Evolutionary conservation across 1,140 invertebrate genomes (phyloP).

Genomic region (Anastrepha obliqua): DNA sequence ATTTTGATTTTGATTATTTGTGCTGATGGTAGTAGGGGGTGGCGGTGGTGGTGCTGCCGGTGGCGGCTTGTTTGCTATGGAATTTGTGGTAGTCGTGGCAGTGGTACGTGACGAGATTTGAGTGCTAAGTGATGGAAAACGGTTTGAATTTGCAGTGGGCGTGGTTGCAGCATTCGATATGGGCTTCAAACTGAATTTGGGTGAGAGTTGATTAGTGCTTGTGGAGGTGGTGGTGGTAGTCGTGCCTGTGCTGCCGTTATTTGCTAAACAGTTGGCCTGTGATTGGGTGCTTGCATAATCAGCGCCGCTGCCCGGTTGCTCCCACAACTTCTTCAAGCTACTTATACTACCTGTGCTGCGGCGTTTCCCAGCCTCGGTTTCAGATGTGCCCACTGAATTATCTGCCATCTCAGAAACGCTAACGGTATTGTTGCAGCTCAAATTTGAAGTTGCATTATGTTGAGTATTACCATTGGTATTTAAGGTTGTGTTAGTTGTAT

Average conservation of each 20-base stretch:
- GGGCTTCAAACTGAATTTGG: slow-evolving; percentile 67
- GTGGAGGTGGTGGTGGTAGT: slow-evolving; percentile 48
- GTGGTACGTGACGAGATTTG: slow-evolving; percentile 55
- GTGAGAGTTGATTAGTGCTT: slow-evolving; percentile 70
- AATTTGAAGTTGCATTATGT: slow-evolving; percentile 65
- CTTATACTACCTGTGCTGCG: slow-evolving; percentile 94
- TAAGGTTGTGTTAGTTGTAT: slow-evolving; percentile 62
- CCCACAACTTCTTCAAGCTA: slow-evolving; percentile 94
- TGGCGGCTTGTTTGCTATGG: slow-evolving; percentile 64
- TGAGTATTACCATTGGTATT: slow-evolving; percentile 62
- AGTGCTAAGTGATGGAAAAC: slow-evolving; percentile 55
- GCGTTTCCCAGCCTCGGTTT: slow-evolving; percentile 86
- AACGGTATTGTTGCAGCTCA: slow-evolving; percentile 60
- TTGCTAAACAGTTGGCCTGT: slow-evolving; percentile 78
- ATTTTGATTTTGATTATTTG: slow-evolving; percentile 53
- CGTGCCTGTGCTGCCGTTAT: slow-evolving; percentile 83
- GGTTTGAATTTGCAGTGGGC: slow-evolving; percentile 53
- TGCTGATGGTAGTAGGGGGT: slow-evolving; percentile 61
- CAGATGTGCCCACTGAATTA: slow-evolving; percentile 62
- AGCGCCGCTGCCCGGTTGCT: slow-evolving; percentile 77
- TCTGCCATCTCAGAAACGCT: not conserved
- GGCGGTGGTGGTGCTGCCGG: slow-evolving; percentile 71
- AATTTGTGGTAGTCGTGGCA: slow-evolving; percentile 34
- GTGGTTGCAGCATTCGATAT: slow-evolving; percentile 45
- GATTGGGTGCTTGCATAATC: slow-evolving; percentile 71